These are phyloP conservation scores for Lordiphosa mommai DNA, from an alignment of 1,140 invertebrate species.

Conservation along the genomic window DNA sequence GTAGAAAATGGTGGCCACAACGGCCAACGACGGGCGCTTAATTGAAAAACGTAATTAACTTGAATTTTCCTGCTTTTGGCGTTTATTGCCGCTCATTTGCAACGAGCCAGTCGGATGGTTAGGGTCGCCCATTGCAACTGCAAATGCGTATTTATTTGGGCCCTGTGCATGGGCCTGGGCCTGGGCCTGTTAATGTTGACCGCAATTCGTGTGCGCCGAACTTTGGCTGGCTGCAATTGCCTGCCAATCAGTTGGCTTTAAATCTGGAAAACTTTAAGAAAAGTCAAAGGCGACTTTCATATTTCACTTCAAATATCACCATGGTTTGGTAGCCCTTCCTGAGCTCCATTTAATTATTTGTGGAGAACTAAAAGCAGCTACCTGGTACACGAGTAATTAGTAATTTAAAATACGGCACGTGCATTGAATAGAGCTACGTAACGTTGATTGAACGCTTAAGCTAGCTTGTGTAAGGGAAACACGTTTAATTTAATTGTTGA, in stretches of 20 bases:
- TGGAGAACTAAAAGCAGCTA: constrained; percentile 20
- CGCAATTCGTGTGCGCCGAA: constrained; percentile 50
- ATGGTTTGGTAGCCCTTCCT: constrained; percentile 3
- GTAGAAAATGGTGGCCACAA: constrained; percentile 12
- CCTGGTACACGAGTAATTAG: constrained; percentile 68
- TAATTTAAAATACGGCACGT: constrained; percentile 74
- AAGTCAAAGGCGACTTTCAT: not conserved
- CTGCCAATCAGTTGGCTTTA: no score
- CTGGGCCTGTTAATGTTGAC: constrained; percentile 55
- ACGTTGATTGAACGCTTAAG: constrained; percentile 68
- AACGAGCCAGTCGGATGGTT: constrained; percentile 47
- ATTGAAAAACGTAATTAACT: constrained; percentile 78
- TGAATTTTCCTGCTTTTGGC: constrained; percentile 75
- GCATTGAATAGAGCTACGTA: constrained; percentile 44
- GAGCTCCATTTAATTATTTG: constrained; percentile 48
- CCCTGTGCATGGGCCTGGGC: constrained; percentile 19
- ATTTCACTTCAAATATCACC: not conserved
- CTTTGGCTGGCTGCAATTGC: constrained; percentile 14
- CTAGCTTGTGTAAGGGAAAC: constrained; percentile 65
- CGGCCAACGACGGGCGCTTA: constrained; percentile 50
- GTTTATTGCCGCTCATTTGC: constrained; percentile 74
- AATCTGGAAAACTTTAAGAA: not conserved
- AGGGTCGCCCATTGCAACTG: constrained; percentile 23
- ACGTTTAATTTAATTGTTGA: constrained; percentile 77
- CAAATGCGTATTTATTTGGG: constrained; percentile 61